phyloP scores from a whole-genome alignment of 2,888 invertebrate species.

The Drosophila kambysellisi region DNA sequence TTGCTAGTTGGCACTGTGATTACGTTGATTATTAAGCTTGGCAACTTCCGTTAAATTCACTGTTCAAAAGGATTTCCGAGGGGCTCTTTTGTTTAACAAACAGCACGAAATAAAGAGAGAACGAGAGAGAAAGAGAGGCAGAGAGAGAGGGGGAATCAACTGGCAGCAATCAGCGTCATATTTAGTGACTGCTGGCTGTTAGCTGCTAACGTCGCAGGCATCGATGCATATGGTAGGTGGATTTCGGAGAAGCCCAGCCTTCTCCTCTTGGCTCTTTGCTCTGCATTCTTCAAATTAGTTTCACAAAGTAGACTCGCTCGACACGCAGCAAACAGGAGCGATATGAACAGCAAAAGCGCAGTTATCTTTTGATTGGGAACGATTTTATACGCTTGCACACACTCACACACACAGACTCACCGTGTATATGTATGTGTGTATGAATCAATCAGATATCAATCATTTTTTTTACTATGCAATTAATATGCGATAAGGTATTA shows the following conservation, averaged over 20 bases:
- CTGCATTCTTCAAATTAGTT: neutral
- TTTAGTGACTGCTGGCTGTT: neutral
- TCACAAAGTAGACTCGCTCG: no score
- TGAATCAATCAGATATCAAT: neutral
- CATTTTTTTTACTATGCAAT: neutral
- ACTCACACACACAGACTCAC: neutral
- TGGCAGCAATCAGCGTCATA: neutral
- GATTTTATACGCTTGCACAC: neutral
- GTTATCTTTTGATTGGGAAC: conserved; percentile 1
- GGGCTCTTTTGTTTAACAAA: conserved; percentile 28
- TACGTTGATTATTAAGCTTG: conserved; percentile 38
- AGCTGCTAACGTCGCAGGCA: neutral
- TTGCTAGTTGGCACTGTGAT: conserved; percentile 18
- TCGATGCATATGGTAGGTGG: neutral
- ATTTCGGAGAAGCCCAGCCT: neutral
- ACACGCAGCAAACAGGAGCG: neutral
- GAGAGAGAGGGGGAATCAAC: neutral
- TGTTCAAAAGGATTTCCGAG: conserved; percentile 51
- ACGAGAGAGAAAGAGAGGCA: neutral
- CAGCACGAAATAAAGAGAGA: no score
- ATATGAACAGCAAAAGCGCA: neutral
- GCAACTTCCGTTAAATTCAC: conserved; percentile 25
- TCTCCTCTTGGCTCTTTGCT: neutral
- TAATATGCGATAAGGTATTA: neutral
- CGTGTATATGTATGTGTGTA: neutral